These are phyloP conservation scores for Tuta absoluta DNA, from an alignment of 2,888 invertebrate genomes.

Conservation along the genomic window DNA sequence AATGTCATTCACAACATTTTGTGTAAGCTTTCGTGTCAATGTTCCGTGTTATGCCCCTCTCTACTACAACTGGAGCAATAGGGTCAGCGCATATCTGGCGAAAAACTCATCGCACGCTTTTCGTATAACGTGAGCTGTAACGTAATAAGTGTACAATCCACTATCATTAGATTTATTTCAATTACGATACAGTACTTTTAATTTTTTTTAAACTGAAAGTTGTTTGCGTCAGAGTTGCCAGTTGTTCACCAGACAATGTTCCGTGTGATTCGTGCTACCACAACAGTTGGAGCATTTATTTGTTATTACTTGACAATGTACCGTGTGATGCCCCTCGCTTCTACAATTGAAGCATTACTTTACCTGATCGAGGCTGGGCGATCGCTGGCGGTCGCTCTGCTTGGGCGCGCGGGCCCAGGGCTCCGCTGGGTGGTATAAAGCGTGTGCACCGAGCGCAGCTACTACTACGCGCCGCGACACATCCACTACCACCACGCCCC, in stretches of 20 bases:
- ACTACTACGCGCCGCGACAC: slow-evolving; percentile 94
- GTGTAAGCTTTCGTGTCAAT: not conserved
- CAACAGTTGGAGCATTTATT: not conserved
- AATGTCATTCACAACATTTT: slow-evolving; percentile 3
- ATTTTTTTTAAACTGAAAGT: too few species aligned
- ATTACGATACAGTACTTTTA: too few species aligned
- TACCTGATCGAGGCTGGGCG: slow-evolving; percentile 96
- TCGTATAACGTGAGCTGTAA: too few species aligned
- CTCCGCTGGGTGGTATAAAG: slow-evolving; percentile 92
- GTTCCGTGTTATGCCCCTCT: not conserved
- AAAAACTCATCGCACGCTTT: too few species aligned
- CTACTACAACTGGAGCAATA: not conserved
- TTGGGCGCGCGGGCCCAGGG: slow-evolving; percentile 85
- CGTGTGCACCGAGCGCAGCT: slow-evolving; percentile 93
- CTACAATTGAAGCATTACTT: not conserved
- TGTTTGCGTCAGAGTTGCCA: too few species aligned
- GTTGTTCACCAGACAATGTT: slow-evolving; percentile 1
- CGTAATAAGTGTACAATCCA: too few species aligned
- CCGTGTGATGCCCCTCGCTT: not conserved
- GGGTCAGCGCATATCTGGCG: too few species aligned
- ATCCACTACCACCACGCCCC: slow-evolving; percentile 97
- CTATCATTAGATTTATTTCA: too few species aligned
- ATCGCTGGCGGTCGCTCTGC: slow-evolving; percentile 87
- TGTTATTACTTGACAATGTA: slow-evolving; percentile 1
- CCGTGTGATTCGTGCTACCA: not conserved